Evolutionary conservation across 2,888 invertebrate species (phyloP), one percentile per base, ranked within the genome.

Genomic region (Kuschelorhynchus macadamiae): DNA sequence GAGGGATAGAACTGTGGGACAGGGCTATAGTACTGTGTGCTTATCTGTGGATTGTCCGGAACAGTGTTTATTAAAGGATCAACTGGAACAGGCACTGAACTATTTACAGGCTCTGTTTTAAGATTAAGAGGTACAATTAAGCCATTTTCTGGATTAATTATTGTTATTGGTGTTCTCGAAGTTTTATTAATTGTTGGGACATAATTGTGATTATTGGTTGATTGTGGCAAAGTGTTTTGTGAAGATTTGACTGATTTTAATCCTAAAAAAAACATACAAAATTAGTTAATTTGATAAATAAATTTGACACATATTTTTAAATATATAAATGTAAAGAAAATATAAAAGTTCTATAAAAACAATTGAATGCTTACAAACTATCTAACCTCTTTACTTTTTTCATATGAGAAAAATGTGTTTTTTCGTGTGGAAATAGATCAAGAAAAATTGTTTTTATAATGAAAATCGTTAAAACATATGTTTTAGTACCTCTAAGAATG

Each of bases 131-230:
- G 59, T 32, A 50, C 21, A 18, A 49, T 56, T 30, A 39, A 36
- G n/a, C 63, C 68, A 46, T 57, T 68, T 46, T 62, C 47, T 11
- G 68, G 63, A 52, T 63, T 68, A 11, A 62, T 42, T 53, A 63
- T 63, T n/a, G 57, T 16, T 12, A 63, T 39, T 8, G 62, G 55
- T 25, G 25, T 25, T 7, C 25, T 25, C 4, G 36, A 1, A 39
- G 12, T 39, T 39, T 39, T 39, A 21, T 44, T 33, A 5, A 33
- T 32, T 7, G 42, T 17, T 33, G 30, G 17, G n/a, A 14, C 3
- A 33, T 18, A 49, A 20, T 14, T 21, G 21, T 52, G 39, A 9
- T 20, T 52, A n/a, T 36, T 39, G 21, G 36, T 14, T 21, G 36
- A 33, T 39, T 18, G 14, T 39, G 5, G 39, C 21, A 36, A 21